These are phyloP conservation scores for Brachionus paranguensis DNA, from an alignment of 1,140 invertebrate species.

Conservation along the genomic window DNA sequence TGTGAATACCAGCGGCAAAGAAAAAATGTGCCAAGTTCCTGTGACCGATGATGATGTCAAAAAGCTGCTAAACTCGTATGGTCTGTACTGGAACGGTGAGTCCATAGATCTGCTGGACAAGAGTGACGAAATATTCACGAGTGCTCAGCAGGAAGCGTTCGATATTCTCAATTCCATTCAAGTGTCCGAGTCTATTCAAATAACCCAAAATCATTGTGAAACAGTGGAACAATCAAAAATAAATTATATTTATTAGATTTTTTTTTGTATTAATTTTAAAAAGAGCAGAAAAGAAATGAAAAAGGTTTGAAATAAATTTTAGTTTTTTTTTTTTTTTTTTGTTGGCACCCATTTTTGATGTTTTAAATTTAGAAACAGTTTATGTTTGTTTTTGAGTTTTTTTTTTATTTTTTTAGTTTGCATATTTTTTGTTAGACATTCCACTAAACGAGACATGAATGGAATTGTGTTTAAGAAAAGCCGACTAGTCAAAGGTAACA, in stretches of 20 bases:
- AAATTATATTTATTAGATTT: conserved; percentile 29
- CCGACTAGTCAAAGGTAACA: not conserved
- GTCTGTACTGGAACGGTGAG: conserved; percentile 39
- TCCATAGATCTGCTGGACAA: not conserved
- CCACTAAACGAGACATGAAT: not conserved
- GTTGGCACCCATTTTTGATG: not conserved
- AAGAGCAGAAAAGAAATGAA: too few species aligned
- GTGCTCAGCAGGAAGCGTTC: conserved; percentile 38
- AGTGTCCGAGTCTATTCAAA: not conserved
- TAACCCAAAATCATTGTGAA: not conserved
- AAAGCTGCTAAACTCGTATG: conserved; percentile 32
- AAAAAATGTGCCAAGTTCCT: not conserved
- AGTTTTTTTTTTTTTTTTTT: conserved; percentile 24
- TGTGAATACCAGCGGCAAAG: not conserved
- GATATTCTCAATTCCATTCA: conserved; percentile 22
- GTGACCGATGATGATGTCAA: conserved; percentile 31
- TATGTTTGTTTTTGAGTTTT: not conserved
- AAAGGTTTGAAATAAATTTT: conserved; percentile 28
- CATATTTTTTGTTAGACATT: not conserved
- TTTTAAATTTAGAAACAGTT: not conserved
- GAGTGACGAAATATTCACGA: conserved; percentile 24
- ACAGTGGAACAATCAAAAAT: conserved; percentile 17
- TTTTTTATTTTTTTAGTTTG: not conserved
- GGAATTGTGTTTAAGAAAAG: not conserved
- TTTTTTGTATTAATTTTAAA: not conserved